A percentile compares a stretch with the other conserved stretches of the same genome.
phyloP scores from a whole-genome alignment of 2,113 vertebrate species.

The Rattus rattus region DNA sequence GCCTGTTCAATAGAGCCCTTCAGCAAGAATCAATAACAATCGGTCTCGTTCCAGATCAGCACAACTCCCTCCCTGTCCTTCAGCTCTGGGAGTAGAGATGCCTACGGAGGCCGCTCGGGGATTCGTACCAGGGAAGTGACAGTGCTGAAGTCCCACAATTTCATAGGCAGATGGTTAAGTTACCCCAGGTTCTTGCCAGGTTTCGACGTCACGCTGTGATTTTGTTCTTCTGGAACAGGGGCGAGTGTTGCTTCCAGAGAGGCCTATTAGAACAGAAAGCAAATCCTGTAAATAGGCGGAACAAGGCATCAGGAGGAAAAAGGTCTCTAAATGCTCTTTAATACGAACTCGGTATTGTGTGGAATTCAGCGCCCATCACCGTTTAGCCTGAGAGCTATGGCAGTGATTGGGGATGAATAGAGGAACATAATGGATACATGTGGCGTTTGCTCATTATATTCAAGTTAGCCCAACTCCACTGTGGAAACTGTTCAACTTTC shows the following conservation, averaged over 20 bases:
- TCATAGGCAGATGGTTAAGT: conserved; percentile 95
- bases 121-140: background rate
- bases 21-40: background rate
- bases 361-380: conserved; percentile 93
- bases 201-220: conserved; percentile 90
- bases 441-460: conserved; percentile 96
- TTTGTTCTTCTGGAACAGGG: conserved; percentile 92
- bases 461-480: conserved; percentile 91
- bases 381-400: conserved; percentile 93
- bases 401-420: conserved; percentile 89
- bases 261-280: conserved; percentile 91
- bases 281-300: conserved; percentile 95
- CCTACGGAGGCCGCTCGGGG: background rate
- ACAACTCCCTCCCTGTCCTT: background rate
- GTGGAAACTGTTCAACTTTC: conserved; percentile 92
- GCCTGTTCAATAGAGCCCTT: conserved; percentile 18
- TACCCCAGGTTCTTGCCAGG: conserved; percentile 89
- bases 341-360: conserved; percentile 90
- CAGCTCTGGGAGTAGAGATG: background rate
- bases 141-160: conserved; percentile 66
- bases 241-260: conserved; percentile 91
- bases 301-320: conserved; percentile 90
- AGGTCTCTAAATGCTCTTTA: conserved; percentile 95
- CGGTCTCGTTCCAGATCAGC: background rate
- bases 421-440: conserved; percentile 91